Conservation (phyloP, 2,888 invertebrate species). For the Monochamus alternatus region DNA sequence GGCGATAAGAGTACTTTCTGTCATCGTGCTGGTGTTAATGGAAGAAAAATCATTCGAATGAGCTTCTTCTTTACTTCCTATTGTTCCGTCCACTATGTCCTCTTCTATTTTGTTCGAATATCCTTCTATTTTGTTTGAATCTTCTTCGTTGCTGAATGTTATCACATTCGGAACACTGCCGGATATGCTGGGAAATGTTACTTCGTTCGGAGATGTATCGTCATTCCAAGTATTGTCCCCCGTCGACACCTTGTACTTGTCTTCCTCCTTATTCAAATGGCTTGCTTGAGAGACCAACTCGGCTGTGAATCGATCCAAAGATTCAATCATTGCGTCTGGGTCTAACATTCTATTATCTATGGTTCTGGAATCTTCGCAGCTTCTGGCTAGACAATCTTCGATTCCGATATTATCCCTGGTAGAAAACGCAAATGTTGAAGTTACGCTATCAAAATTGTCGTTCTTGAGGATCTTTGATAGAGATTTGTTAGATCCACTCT, state of each 20-base stretch:
- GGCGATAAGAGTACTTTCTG: slow-evolving; percentile 82
- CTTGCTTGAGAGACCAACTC: slow-evolving; percentile 79
- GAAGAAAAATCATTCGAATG: slow-evolving; percentile 70
- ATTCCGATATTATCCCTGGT: slow-evolving; percentile 51
- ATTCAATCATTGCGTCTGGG: slow-evolving; percentile 80
- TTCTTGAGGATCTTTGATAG: slow-evolving; percentile 54
- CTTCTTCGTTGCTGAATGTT: slow-evolving; percentile 78
- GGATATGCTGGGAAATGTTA: slow-evolving; percentile 87
- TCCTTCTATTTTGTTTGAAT: slow-evolving; percentile 53
- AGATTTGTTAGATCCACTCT: slow-evolving; percentile 71
- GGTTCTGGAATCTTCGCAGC: slow-evolving; percentile 61
- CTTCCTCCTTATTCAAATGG: slow-evolving; percentile 73
- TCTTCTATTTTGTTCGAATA: slow-evolving; percentile 49
- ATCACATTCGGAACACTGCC: slow-evolving; percentile 82
- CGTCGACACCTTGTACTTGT: slow-evolving; percentile 61
- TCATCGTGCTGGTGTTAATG: slow-evolving; percentile 76
- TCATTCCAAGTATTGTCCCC: slow-evolving; percentile 86
- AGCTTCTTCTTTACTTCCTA: slow-evolving; percentile 52
- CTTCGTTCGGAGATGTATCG: slow-evolving; percentile 84
- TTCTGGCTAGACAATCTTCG: slow-evolving; percentile 62
- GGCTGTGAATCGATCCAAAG: slow-evolving; percentile 78
- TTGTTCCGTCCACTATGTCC: slow-evolving; percentile 54
- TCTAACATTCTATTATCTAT: slow-evolving; percentile 71
- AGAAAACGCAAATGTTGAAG: not conserved
- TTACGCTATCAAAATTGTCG: not conserved